These are phyloP conservation scores for Miichthys miiuy DNA, from an alignment of 2,797 vertebrate genomes.

Conservation along the genomic window DNA sequence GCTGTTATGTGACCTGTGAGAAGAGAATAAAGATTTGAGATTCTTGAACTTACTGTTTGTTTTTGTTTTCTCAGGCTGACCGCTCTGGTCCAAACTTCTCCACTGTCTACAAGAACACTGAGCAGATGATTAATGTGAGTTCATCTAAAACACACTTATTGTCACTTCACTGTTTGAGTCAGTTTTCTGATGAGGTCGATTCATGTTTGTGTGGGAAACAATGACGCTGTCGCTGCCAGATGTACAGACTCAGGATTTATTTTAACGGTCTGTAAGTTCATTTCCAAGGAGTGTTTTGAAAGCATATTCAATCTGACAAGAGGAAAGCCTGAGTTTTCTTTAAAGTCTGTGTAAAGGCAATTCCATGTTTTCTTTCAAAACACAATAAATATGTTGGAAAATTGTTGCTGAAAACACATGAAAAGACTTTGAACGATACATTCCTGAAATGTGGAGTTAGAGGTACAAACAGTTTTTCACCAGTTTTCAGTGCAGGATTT, in stretches of 20 bases:
- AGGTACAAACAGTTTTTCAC: too few relatives aligned
- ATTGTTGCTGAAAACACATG: too few relatives aligned
- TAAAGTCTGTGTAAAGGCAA: too few relatives aligned
- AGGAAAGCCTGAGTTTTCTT: too few relatives aligned
- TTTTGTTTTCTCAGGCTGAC: constrained; percentile 86
- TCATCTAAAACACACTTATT: neutral
- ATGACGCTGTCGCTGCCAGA: neutral
- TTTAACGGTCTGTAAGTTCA: neutral
- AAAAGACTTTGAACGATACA: too few relatives aligned
- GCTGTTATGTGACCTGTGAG: too few relatives aligned
- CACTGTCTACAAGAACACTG: constrained; percentile 86
- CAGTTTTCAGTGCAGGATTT: too few relatives aligned
- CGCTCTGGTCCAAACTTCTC: constrained; percentile 89
- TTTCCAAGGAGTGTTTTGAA: neutral
- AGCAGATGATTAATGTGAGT: constrained; percentile 90
- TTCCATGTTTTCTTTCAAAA: too few relatives aligned
- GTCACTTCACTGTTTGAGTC: neutral
- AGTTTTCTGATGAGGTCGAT: neutral
- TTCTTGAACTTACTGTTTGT: constrained; percentile 3
- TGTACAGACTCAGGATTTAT: neutral
- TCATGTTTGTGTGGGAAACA: neutral
- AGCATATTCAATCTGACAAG: too few relatives aligned
- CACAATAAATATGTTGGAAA: too few relatives aligned
- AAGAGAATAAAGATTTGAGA: neutral
- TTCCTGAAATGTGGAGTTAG: too few relatives aligned